Percentiles rank a stretch among this genome's conserved stretches.
Conservation (phyloP, 2,113 vertebrate species). For the Muscicapa adusta region DNA sequence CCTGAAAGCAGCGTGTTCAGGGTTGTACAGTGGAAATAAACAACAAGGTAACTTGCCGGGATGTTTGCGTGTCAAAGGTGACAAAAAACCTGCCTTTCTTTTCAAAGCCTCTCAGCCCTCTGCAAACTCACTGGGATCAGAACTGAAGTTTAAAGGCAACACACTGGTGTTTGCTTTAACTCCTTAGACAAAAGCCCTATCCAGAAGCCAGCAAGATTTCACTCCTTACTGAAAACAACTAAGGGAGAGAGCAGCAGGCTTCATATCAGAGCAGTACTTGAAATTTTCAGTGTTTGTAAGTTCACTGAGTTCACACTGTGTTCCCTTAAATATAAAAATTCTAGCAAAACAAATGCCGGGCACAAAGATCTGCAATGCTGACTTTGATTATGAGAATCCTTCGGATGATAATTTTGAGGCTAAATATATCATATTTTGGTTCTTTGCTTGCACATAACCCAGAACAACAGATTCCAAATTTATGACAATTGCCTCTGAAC, state of each 20-base stretch:
- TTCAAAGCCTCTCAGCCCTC: slow-evolving; percentile 57
- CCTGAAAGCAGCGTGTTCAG: background rate
- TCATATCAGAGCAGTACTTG: background rate
- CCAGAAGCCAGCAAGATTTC: slow-evolving; percentile 24
- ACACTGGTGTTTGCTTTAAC: slow-evolving; percentile 60
- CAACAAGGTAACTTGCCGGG: slow-evolving; percentile 51
- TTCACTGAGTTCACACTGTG: background rate
- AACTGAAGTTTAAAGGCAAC: slow-evolving; percentile 46
- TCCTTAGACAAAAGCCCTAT: slow-evolving; percentile 23
- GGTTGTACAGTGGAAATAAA: slow-evolving; percentile 52
- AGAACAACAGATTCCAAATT: background rate
- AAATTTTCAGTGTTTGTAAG: background rate
- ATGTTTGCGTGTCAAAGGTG: slow-evolving; percentile 64
- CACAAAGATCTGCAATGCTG: background rate
- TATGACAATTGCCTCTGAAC: background rate
- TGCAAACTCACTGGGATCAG: slow-evolving; percentile 43
- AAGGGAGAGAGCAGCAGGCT: background rate
- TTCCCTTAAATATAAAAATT: slow-evolving; percentile 1
- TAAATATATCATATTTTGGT: background rate
- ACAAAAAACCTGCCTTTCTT: slow-evolving; percentile 30
- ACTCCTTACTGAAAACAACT: background rate
- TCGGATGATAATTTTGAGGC: slow-evolving; percentile 26
- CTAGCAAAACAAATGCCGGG: slow-evolving; percentile 8
- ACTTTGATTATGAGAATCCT: slow-evolving; percentile 25
- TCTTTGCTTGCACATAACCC: background rate